Base-by-base conservation (phyloP, 2,888 invertebrate genomes). In the Dorcus hopei region DNA sequence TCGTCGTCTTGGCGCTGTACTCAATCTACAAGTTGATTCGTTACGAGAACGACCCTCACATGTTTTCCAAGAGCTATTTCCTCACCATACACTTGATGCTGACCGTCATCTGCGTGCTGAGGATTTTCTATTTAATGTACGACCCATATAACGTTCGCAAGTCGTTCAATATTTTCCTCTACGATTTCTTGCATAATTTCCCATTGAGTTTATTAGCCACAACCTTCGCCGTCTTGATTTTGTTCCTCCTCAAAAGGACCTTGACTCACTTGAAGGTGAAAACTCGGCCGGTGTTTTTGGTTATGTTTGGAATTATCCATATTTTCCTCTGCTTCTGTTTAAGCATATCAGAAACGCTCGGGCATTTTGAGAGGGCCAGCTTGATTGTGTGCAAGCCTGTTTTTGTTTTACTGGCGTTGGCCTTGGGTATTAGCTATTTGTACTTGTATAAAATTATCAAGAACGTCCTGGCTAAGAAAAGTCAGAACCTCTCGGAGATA, bases 111-210 rank as follows among this genome's bases (percentile, higher is more conserved):
- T 93, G 95, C 73, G 84, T 89, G 14, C 81, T 92, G 72, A 84
- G 93, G 51, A 91, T 93, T 68, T 89, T 93, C 69, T 95, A 93
- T 74, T 83, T 96, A 68, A 90, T 94, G 68, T 91, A 94, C 74
- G 96, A 96, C 79, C 93, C 94, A 0, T 96, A 96, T 75, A 95
- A 95, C 73, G 87, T 91, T n/a, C 87, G 88, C 61, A 85, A 85
- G 61, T 90, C 90, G 0, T 84, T 95, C 73, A 91, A 91, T 58
- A 79, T 85, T 49, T 89, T 90, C 60, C 80, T 93, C 38, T 91
- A 93, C 53, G 90, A 92, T 72, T 87, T 95, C 51, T 79, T 95
- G 41, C 85, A 93, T 62, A 91, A 93, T 73, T 85, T 93, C 57
- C 93, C 93, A 0, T 88, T 93, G 62, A 95, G 95, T 62, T 87